A percentile compares a stretch with the other conserved stretches of the same genome.
phyloP scores from a whole-genome alignment of 2,888 invertebrate species.

The Pseudoips prasinana region DNA sequence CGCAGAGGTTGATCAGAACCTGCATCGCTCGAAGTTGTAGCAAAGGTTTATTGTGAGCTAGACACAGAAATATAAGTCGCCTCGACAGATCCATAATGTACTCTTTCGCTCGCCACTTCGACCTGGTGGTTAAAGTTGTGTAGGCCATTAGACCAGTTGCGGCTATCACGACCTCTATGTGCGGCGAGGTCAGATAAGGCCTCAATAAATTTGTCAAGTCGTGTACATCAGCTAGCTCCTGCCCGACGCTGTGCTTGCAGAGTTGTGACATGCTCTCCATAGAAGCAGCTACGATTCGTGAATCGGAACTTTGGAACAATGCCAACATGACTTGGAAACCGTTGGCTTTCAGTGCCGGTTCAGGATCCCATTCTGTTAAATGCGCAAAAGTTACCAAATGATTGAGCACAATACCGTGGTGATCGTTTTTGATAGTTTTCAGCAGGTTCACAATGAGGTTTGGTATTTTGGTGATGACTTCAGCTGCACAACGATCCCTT shows the following conservation, averaged over 20 bases:
- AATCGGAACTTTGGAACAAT: conserved; percentile 47
- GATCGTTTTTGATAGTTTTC: conserved; percentile 63
- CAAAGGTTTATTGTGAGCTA: conserved; percentile 46
- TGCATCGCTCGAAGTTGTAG: conserved; percentile 60
- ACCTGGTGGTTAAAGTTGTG: conserved; percentile 60
- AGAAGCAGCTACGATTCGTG: conserved; percentile 47
- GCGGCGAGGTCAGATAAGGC: conserved; percentile 33
- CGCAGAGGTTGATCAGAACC: conserved; percentile 65
- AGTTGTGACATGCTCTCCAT: conserved; percentile 67
- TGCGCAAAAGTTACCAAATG: conserved; percentile 58
- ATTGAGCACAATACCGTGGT: conserved; percentile 55
- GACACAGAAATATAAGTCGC: conserved; percentile 45
- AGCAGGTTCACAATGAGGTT: conserved; percentile 56
- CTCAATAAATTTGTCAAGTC: conserved; percentile 51
- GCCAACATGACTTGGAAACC: conserved; percentile 60
- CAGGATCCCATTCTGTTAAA: conserved; percentile 60
- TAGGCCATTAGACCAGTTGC: conserved; percentile 55
- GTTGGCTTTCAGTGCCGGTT: conserved; percentile 53
- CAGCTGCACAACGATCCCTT: conserved; percentile 50
- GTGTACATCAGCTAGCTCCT: conserved; percentile 55
- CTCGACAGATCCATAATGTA: conserved; percentile 45
- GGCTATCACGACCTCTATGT: conserved; percentile 51
- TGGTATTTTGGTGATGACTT: conserved; percentile 45
- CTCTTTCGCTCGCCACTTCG: conserved; percentile 71
- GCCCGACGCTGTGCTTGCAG: conserved; percentile 63